Conservation (phyloP, 2,113 vertebrate species). For the Corydoras sp. region DNA sequence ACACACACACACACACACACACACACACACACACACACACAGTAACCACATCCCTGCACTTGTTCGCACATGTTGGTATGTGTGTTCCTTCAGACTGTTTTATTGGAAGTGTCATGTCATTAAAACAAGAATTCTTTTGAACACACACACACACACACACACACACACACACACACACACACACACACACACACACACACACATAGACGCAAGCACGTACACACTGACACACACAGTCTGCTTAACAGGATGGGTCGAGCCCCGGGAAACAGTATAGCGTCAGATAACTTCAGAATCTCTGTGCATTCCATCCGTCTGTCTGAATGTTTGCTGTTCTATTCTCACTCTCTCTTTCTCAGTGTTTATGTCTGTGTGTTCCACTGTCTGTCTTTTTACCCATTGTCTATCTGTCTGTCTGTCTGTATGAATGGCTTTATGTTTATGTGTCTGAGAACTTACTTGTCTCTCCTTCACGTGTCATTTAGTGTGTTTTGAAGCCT, state of each 20-base stretch:
- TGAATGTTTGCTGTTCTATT: neutral
- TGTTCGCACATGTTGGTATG: slow-evolving; percentile 12
- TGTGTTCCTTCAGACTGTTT: slow-evolving; percentile 18
- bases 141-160: neutral
- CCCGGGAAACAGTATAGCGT: neutral
- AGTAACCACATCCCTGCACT: slow-evolving; percentile 8
- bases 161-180: slow-evolving; percentile 25
- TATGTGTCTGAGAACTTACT: slow-evolving; percentile 1
- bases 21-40: neutral
- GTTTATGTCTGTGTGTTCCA: neutral
- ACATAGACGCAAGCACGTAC: slow-evolving; percentile 20
- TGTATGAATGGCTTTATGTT: neutral
- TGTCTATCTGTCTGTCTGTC: neutral
- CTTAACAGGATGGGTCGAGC: slow-evolving; percentile 21
- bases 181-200: neutral
- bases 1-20: neutral
- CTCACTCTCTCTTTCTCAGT: neutral
- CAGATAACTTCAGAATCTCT: neutral
- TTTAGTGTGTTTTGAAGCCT: neutral
- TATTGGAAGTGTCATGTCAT: slow-evolving; percentile 26
- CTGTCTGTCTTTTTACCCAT: neutral
- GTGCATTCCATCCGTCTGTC: neutral
- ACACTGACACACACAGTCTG: slow-evolving; percentile 30
- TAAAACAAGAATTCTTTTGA: slow-evolving; percentile 6
- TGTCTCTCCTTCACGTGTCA: neutral